Percentiles rank a stretch among this genome's conserved stretches.
Conservation (phyloP, 2,888 invertebrate species). For the Ectemnius continuus region DNA sequence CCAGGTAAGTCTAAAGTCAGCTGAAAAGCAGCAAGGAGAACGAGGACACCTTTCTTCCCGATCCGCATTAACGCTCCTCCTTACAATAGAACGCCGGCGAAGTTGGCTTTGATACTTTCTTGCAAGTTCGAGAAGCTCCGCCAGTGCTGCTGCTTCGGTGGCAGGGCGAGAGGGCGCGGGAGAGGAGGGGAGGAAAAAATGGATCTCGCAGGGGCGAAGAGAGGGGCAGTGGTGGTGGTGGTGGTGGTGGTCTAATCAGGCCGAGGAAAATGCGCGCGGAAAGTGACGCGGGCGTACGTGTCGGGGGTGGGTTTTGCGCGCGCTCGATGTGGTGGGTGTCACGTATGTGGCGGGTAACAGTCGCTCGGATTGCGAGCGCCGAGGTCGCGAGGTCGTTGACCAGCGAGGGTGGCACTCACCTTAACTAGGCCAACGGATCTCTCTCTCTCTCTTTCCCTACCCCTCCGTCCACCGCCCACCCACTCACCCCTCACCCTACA, state of each 20-base stretch:
- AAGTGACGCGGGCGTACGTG: conserved; percentile 49
- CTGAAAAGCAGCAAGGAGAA: conserved; percentile 3
- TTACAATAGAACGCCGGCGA: background rate
- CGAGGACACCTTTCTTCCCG: background rate
- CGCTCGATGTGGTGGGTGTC: conserved; percentile 60
- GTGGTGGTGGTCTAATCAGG: conserved; percentile 63
- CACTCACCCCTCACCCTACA: too few species aligned
- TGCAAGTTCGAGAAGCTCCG: background rate
- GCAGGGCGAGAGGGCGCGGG: background rate
- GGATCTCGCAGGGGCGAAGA: conserved; percentile 8
- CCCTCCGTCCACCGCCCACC: too few species aligned
- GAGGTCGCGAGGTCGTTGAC: conserved; percentile 77
- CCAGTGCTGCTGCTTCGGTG: too few species aligned
- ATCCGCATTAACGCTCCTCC: background rate
- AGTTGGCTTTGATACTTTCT: background rate
- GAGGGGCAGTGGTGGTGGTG: background rate
- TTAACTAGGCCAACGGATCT: conserved; percentile 74
- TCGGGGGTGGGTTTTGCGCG: conserved; percentile 69
- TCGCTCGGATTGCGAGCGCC: conserved; percentile 66
- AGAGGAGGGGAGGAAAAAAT: background rate
- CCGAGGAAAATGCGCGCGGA: conserved; percentile 66
- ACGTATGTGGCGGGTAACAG: conserved; percentile 50
- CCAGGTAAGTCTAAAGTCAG: background rate
- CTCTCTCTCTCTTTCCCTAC: conserved; percentile 52
- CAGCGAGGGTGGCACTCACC: conserved; percentile 74